Conservation (phyloP, 1,140 invertebrate genomes). For the Plectrocnemia conspersa region DNA sequence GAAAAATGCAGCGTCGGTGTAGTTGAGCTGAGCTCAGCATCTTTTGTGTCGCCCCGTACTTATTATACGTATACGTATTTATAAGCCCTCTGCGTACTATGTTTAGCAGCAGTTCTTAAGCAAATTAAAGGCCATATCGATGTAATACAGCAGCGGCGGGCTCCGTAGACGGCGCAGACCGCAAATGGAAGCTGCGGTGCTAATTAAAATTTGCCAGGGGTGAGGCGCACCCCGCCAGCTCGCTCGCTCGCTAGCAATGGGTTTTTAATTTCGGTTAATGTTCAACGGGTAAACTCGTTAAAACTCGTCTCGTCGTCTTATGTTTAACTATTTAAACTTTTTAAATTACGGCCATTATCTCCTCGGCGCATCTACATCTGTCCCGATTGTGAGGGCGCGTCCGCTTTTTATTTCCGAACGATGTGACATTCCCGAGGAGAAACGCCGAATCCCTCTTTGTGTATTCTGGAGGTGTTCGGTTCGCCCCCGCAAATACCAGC, state of each 20-base stretch:
- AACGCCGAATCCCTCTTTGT: constrained; percentile 1
- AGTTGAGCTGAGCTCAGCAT: too few species aligned
- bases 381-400: constrained; percentile 5
- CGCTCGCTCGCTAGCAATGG: constrained; percentile 7
- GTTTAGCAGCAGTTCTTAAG: too few species aligned
- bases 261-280: constrained; percentile 20
- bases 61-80: too few species aligned
- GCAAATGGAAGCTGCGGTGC: constrained; percentile 7
- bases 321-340: constrained; percentile 20
- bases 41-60: too few species aligned
- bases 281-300: constrained; percentile 13
- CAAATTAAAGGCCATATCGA: too few species aligned
- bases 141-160: background rate
- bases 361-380: constrained; percentile 5
- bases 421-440: background rate
- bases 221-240: too few species aligned
- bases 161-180: background rate
- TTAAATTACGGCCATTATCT: constrained; percentile 10
- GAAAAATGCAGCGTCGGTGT: too few species aligned
- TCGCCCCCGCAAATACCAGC: background rate
- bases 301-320: constrained; percentile 13
- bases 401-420: constrained; percentile 6
- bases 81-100: too few species aligned
- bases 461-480: constrained; percentile 9
- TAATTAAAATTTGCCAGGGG: constrained; percentile 13